Base-by-base conservation (phyloP, 1,140 invertebrate genomes). In the Ericerus pela region DNA sequence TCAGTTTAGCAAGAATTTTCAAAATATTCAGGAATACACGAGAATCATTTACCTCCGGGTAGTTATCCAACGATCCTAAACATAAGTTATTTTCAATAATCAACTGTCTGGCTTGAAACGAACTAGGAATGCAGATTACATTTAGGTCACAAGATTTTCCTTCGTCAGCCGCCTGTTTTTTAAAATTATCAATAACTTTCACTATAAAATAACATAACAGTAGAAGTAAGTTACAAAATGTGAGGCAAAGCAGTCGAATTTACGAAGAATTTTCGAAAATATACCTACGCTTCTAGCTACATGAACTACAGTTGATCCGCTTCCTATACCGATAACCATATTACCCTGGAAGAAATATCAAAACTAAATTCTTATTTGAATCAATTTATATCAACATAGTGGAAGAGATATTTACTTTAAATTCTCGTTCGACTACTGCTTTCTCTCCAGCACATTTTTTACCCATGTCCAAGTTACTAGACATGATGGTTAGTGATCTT, bases 281-380 rank as follows among this genome's bases (percentile, higher is more conserved):
- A 71, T 70, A 81, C 80, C 80, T 58, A 96, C 71, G 64, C 86
- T 76, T 63, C 93, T 76, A 11, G 95, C 84, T 22, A 88, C 90
- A 70, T 85, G 92, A n/a, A 95, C 81, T 29, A 96, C 81, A 2
- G 93, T 96, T 5, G 89, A 92, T 4, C 93, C 93, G 72, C 90
- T 95, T 29, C 93, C 93, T 58, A 97, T 85, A 3, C 94, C 93
- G 57, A 97, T 71, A 29, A 84, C 73, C 61, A 76, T 79, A 43
- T 85, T 79, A 66, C 84, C 77, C 75, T 84, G 62, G 36, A 54
- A 64, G 24, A 43, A 33, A 33, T 8, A n/a, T 33, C 30, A 33
- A 33, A 10, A 10, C 30, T 33, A 33, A 10, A 33, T 33, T 8
- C 8, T 33, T 10, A 10, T 8, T 33, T 33, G 30, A 8, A 33